These are phyloP conservation scores for Abramis brama DNA, from an alignment of 2,113 vertebrate genomes.

Conservation along the genomic window DNA sequence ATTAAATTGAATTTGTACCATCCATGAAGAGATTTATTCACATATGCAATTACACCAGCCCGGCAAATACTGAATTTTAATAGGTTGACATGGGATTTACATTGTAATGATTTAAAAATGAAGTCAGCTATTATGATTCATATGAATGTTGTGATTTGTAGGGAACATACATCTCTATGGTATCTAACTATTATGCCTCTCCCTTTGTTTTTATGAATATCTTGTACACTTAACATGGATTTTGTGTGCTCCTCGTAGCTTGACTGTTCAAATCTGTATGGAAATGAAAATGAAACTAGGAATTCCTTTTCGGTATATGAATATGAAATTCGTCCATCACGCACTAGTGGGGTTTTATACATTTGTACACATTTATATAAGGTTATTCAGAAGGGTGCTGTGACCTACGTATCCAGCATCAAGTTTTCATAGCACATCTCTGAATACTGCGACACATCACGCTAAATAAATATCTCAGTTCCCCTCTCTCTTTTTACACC, in stretches of 20 bases:
- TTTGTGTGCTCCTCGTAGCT: neutral
- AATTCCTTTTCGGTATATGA: neutral
- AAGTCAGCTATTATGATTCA: neutral
- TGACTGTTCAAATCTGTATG: neutral
- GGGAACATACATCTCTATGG: neutral
- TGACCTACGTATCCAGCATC: neutral
- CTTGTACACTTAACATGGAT: neutral
- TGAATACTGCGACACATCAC: neutral
- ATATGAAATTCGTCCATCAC: neutral
- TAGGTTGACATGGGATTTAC: neutral
- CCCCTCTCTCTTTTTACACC: neutral
- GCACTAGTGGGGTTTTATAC: neutral
- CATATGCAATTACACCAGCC: neutral
- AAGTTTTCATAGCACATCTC: neutral
- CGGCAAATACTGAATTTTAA: neutral
- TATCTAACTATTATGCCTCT: neutral
- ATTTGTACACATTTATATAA: neutral
- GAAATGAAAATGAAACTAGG: conserved; percentile 1
- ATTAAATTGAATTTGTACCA: neutral
- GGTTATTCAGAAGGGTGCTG: neutral
- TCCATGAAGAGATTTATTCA: neutral
- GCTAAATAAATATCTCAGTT: neutral
- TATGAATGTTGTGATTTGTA: neutral
- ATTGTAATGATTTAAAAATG: neutral
- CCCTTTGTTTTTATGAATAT: conserved; percentile 1